A percentile compares a stretch with the other conserved stretches of the same genome.
Conservation (phyloP, 2,888 invertebrate genomes). For the Heliconius aoede region DNA sequence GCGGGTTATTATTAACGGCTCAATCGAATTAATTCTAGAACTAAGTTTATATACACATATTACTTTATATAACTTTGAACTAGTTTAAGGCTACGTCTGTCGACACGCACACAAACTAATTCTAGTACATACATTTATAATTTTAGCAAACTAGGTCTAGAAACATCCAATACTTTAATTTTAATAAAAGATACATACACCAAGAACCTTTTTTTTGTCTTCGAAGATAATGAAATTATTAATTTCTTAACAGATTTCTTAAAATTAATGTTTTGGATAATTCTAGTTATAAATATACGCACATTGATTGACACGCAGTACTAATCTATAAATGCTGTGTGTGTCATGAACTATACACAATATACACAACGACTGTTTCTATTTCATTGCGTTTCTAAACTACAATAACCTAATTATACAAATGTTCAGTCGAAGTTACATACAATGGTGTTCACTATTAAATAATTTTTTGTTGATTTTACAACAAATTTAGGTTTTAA, state of each 20-base stretch:
- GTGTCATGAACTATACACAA: slow-evolving; percentile 60
- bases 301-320: slow-evolving; percentile 75
- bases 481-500: background rate
- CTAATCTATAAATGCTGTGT: slow-evolving; percentile 76
- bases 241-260: background rate
- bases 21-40: slow-evolving; percentile 70
- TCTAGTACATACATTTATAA: slow-evolving; percentile 35
- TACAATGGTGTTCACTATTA: slow-evolving; percentile 70
- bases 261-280: background rate
- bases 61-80: slow-evolving; percentile 81
- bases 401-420: slow-evolving; percentile 79
- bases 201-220: background rate
- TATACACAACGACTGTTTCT: slow-evolving; percentile 46
- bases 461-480: background rate
- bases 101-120: slow-evolving; percentile 74
- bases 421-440: slow-evolving; percentile 83
- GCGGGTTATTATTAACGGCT: slow-evolving; percentile 65
- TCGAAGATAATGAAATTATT: background rate
- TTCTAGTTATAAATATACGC: slow-evolving; percentile 56
- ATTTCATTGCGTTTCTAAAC: slow-evolving; percentile 51
- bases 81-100: slow-evolving; percentile 83
- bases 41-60: slow-evolving; percentile 70
- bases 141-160: background rate
- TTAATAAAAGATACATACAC: background rate
- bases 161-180: slow-evolving; percentile 3